These are phyloP conservation scores for Melopsittacus undulatus DNA, from an alignment of 2,797 vertebrate genomes.

Conservation along the genomic window DNA sequence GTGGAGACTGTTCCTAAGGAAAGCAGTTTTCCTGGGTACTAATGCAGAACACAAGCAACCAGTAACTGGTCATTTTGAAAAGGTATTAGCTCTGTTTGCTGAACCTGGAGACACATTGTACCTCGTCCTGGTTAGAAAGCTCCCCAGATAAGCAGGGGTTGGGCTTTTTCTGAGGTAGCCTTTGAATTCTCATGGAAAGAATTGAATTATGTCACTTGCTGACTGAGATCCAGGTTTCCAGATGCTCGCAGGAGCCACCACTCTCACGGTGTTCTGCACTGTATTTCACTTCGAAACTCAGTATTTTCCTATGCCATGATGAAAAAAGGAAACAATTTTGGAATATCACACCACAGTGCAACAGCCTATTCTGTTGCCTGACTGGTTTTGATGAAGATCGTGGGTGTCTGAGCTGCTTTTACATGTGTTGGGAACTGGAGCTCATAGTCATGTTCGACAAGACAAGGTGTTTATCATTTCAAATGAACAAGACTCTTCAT, in stretches of 20 bases:
- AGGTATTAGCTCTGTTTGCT: not conserved
- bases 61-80: not conserved
- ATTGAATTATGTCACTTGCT: not conserved
- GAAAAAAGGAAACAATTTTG: not conserved
- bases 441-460: not conserved
- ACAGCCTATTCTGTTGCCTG: not conserved
- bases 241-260: not conserved
- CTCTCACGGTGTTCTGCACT: not conserved
- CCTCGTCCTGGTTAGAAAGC: conserved; percentile 28
- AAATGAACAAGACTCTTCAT: not conserved
- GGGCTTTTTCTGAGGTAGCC: not conserved
- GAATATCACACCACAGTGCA: not conserved
- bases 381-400: not conserved
- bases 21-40: not conserved
- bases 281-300: not conserved
- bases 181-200: not conserved
- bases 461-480: not conserved
- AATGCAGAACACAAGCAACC: not conserved
- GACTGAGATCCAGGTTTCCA: conserved; percentile 7
- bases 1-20: conserved; percentile 56
- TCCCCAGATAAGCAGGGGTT: conserved; percentile 17
- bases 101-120: conserved; percentile 19
- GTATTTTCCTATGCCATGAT: not conserved
- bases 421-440: not conserved
- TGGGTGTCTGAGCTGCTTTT: not conserved